phyloP scores from a whole-genome alignment of 2,113 vertebrate genomes.

The Nothocercus julius region DNA sequence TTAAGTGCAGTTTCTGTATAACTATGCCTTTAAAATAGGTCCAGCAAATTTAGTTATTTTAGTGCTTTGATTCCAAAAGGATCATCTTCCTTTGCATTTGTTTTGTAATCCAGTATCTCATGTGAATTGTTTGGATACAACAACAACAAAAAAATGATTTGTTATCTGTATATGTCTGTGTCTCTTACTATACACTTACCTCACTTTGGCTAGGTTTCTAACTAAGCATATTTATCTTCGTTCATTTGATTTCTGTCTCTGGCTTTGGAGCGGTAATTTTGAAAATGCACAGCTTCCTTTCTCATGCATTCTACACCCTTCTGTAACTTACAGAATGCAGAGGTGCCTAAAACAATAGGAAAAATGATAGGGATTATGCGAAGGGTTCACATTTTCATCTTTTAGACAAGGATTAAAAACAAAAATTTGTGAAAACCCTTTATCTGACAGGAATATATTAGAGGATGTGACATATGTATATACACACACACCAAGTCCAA shows the following conservation, averaged over 20 bases:
- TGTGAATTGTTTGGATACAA: background rate
- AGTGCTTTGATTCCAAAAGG: rapidly evolving
- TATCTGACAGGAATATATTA: rapidly evolving
- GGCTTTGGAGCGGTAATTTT: background rate
- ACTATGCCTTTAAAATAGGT: background rate
- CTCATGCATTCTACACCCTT: background rate
- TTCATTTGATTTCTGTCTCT: background rate
- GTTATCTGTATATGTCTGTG: background rate
- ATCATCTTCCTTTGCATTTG: background rate
- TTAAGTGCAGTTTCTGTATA: background rate
- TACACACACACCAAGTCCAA: rapidly evolving
- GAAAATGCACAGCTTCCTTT: background rate
- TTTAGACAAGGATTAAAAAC: background rate
- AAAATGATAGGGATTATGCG: rapidly evolving
- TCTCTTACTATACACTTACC: background rate
- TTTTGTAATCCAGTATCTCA: background rate
- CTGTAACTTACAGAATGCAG: background rate
- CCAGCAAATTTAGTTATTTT: background rate
- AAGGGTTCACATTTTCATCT: background rate
- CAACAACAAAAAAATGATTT: background rate
- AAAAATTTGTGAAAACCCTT: background rate
- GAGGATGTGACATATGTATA: rapidly evolving
- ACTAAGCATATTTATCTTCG: background rate
- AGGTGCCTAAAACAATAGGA: rapidly evolving
- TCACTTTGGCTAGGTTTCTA: background rate